Base-by-base conservation (phyloP, 1,140 invertebrate species). In the Pristionchus pacificus region DNA sequence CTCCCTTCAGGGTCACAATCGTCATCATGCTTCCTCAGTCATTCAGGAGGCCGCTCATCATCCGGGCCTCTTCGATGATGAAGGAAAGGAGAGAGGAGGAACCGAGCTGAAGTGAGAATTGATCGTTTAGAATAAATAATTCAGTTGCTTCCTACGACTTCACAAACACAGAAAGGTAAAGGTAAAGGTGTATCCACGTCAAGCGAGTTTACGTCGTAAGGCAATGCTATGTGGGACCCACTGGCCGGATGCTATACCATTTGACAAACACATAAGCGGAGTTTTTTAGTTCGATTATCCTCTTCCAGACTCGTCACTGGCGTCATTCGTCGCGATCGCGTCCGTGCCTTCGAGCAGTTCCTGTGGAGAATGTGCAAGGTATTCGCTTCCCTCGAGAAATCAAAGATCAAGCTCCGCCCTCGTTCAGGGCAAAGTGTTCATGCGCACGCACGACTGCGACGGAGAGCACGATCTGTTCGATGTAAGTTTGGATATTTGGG, bases 341-440 rank as follows among this genome's bases (percentile, higher is more conserved):
- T 73, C 25, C 38, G 72, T 6, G 61, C 81, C 13, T 83, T 83
- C 64, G 82, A 84, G 58, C 65, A 73, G n/a, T 70, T 83, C 27
- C 65, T 83, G 1, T 83, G 81, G 81, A 73, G 81, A 28, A 75
- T 83, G 30, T 81, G 75, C 60, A 79, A 76, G 19, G n/a, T n/a
- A n/a, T n/a, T n/a, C n/a, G n/a, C n/a, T n/a, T n/a, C n/a, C n/a
- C n/a, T n/a, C n/a, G n/a, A n/a, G n/a, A n/a, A n/a, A n/a, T n/a
- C n/a, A n/a, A n/a, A n/a, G n/a, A n/a, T n/a, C n/a, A n/a, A n/a
- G n/a, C n/a, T n/a, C n/a, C n/a, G n/a, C n/a, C n/a, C n/a, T n/a
- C n/a, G n/a, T n/a, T n/a, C n/a, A n/a, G n/a, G 80, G 78, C 27
- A 82, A 82, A 57, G 80, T 81, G 30, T 82, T 76, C 62, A 59